Conservation (phyloP, 2,797 vertebrate species). For the Danio aesculapii region DNA sequence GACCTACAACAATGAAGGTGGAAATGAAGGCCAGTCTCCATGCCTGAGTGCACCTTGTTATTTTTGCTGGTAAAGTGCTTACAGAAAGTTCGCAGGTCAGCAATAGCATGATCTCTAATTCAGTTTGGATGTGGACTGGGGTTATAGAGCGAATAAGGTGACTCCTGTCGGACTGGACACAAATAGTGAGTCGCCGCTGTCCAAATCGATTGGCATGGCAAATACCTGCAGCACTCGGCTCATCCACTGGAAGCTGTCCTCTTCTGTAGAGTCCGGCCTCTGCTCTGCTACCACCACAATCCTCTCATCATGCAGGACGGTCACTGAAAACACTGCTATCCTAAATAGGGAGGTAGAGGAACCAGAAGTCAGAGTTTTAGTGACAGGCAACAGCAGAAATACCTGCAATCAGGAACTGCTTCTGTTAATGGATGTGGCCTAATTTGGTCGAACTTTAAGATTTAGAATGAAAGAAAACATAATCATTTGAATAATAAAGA, state of each 20-base stretch:
- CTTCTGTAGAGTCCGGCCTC: conserved; percentile 94
- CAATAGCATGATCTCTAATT: conserved; percentile 46
- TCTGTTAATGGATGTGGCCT: too few relatives aligned
- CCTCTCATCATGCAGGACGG: conserved; percentile 93
- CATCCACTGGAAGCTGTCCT: conserved; percentile 94
- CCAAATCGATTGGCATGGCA: not conserved
- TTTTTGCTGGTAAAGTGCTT: conserved; percentile 30
- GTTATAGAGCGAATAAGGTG: not conserved
- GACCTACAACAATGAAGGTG: conserved; percentile 29
- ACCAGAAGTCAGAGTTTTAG: not conserved
- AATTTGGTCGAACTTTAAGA: too few relatives aligned
- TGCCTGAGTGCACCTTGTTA: conserved; percentile 30
- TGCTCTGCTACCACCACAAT: conserved; percentile 98
- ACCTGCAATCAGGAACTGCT: not conserved
- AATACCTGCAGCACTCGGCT: conserved; percentile 88
- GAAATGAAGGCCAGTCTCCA: conserved; percentile 36
- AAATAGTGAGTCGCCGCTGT: not conserved
- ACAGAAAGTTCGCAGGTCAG: conserved; percentile 28
- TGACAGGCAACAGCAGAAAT: not conserved
- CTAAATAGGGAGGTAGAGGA: conserved; percentile 72
- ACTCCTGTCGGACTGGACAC: conserved; percentile 13
- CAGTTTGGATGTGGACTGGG: conserved; percentile 31
- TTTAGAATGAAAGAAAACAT: too few relatives aligned
- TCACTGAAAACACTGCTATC: conserved; percentile 98
- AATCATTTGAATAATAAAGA: too few relatives aligned